Base-by-base conservation (phyloP, 2,113 vertebrate species). In the Podiceps cristatus region DNA sequence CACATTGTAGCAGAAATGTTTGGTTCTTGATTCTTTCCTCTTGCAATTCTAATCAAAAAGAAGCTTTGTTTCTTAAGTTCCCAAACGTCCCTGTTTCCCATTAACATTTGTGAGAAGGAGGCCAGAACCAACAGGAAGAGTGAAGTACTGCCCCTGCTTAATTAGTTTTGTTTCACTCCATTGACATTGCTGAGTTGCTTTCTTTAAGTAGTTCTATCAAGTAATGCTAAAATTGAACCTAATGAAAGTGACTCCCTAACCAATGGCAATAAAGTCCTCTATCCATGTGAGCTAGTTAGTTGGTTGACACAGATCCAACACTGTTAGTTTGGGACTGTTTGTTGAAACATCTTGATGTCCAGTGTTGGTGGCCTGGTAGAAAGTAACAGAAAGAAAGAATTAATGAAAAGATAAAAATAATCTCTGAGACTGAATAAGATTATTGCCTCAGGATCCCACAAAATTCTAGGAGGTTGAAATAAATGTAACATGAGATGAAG, bases 11-110 rank as follows among this genome's bases (percentile, higher is more conserved):
- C 12, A 0, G 10, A 10, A 50, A 45, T 33, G 5, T 60, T 64
- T 55, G 33, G 3, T 27, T 31, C 18, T 78, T 64, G 16, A 25
- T 49, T 35, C 20, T 59, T 55, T 72, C 45, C 23, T 53, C 20
- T 73, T 6, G 3, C 6, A 64, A 59, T 77, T 42, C 27, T 45
- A 8, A 42, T 49, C 3, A 52, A 52, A 49, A 77, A 52, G 55
- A 33, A 8, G 11, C 9, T 11, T 28, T 60, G 10, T 35, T 63
- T 83, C 25, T 84, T 29, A 62, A 1, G 5, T 44, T 80, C 44
- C 14, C 6, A 22, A 7, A 22, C 28, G 25, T 13, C 35, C 6
- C 1, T 2, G 0, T 49, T 75, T 55, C 11, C 24, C 10, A 18
- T 68, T 12, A 81, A 12, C 10, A 7, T 63, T n/a, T 7, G 10